These are phyloP conservation scores for Pseudochromis fuscus DNA, from an alignment of 2,797 vertebrate genomes.

Conservation along the genomic window DNA sequence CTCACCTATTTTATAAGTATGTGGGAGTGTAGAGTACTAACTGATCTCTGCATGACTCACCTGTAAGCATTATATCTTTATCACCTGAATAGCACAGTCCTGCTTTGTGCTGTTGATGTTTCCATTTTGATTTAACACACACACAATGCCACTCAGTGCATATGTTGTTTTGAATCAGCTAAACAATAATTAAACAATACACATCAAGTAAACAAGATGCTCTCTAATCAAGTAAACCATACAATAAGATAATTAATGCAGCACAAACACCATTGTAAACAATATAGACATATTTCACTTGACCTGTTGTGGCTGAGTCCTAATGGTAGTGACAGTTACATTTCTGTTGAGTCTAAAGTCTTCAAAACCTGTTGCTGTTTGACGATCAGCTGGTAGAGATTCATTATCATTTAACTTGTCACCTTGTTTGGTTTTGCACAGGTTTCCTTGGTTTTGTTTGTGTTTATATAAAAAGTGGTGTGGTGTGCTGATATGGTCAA, in stretches of 20 bases:
- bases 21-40: neutral
- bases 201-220: too few species aligned
- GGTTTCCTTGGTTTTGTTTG: too few species aligned
- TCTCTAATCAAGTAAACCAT: neutral
- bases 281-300: slow-evolving; percentile 5
- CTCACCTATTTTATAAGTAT: neutral
- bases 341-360: neutral
- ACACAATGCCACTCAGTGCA: neutral
- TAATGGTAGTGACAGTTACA: neutral
- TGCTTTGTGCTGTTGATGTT: neutral
- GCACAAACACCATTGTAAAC: neutral
- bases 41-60: neutral
- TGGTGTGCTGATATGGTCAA: too few species aligned
- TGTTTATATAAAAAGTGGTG: too few species aligned
- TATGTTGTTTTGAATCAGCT: neutral
- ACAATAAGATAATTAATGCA: neutral
- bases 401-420: neutral
- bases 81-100: neutral
- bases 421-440: too few species aligned
- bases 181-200: too few species aligned
- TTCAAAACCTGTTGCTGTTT: neutral
- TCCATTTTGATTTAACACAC: neutral
- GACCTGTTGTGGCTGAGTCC: neutral
- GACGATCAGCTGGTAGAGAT: neutral
- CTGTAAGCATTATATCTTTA: neutral